Conservation (phyloP, 2,113 vertebrate genomes). For the Apodemus speciosus region DNA sequence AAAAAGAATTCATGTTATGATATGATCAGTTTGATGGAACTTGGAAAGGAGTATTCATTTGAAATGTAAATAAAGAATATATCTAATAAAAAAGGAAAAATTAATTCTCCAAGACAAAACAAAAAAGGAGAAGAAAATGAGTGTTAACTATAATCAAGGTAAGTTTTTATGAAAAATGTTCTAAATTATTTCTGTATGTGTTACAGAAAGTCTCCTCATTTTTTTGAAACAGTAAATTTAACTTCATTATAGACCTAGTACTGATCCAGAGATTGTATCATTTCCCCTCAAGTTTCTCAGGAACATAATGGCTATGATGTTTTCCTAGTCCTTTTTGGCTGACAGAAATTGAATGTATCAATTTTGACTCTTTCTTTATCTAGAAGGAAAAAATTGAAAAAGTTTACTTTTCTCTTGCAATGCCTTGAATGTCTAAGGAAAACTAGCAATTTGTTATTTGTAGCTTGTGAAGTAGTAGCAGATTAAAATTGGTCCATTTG, state of each 20-base stretch:
- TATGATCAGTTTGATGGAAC: not conserved
- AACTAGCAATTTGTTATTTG: not conserved
- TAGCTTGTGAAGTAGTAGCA: not conserved
- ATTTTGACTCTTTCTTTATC: not conserved
- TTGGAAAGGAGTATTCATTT: not conserved
- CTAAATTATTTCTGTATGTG: not conserved
- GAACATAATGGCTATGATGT: not conserved
- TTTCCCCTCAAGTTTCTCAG: not conserved
- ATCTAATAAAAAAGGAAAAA: no score
- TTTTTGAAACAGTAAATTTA: not conserved
- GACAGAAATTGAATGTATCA: not conserved
- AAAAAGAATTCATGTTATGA: not conserved
- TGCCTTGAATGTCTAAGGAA: not conserved
- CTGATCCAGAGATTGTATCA: not conserved
- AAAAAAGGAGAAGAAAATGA: not conserved
- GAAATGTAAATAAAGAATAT: no score
- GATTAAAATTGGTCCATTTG: not conserved
- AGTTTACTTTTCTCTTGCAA: not conserved
- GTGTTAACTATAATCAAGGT: no score
- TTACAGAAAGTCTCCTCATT: not conserved
- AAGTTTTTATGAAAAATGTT: not conserved
- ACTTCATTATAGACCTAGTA: not conserved
- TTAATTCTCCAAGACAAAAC: no score
- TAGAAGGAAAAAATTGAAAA: not conserved
- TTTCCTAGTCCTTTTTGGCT: not conserved